phyloP scores from a whole-genome alignment of 2,797 vertebrate species.

The Microctenopoma steveboyesi region DNA sequence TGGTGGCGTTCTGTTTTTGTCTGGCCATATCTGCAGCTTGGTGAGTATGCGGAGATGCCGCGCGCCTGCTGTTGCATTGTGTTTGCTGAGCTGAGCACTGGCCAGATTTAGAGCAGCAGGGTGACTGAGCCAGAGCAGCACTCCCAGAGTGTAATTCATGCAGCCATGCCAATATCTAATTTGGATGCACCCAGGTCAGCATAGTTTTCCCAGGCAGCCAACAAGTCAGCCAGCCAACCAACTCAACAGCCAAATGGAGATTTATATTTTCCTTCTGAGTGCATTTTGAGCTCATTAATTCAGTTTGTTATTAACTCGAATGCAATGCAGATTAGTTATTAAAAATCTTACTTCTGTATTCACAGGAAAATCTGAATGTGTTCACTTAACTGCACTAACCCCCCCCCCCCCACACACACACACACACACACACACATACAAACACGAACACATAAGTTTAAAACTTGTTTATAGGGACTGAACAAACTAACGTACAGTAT shows the following conservation, averaged over 20 bases:
- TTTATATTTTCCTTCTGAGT: slow-evolving; percentile 60
- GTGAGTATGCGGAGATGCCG: slow-evolving; percentile 59
- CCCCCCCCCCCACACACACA: too few relatives aligned
- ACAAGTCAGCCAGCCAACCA: slow-evolving; percentile 50
- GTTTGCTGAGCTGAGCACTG: slow-evolving; percentile 66
- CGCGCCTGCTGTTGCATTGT: slow-evolving; percentile 70
- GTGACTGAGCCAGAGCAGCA: slow-evolving; percentile 67
- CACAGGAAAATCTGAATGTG: slow-evolving; percentile 1
- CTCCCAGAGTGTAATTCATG: slow-evolving; percentile 72
- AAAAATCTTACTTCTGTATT: slow-evolving; percentile 12
- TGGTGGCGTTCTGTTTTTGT: slow-evolving; percentile 46
- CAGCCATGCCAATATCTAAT: slow-evolving; percentile 77
- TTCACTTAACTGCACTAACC: background rate
- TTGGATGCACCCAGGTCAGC: slow-evolving; percentile 76
- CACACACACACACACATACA: too few relatives aligned
- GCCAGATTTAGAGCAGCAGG: slow-evolving; percentile 74
- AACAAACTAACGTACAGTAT: too few relatives aligned
- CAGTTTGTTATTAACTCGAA: slow-evolving; percentile 28
- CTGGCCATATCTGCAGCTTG: slow-evolving; percentile 57
- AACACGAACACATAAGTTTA: too few relatives aligned
- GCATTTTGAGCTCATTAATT: slow-evolving; percentile 52
- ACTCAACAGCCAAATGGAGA: slow-evolving; percentile 63
- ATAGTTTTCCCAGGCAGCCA: slow-evolving; percentile 57
- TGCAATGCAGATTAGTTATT: slow-evolving; percentile 26
- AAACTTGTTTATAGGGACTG: too few relatives aligned